phyloP scores from a whole-genome alignment of 2,888 invertebrate species.

The Spicauda simplicius region DNA sequence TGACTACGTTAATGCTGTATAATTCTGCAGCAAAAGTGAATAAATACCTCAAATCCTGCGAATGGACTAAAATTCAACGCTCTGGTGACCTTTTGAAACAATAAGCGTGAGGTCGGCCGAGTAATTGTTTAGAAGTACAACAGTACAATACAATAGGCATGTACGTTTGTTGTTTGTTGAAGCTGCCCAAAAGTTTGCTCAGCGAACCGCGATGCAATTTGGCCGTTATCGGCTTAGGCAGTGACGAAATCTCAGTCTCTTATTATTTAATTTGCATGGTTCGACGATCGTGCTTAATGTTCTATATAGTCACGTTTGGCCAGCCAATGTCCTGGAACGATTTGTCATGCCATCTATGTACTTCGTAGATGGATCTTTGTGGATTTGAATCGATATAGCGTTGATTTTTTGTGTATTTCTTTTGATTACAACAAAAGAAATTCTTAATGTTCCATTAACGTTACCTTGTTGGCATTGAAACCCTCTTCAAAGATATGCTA shows the following conservation, averaged over 20 bases:
- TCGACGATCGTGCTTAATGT: constrained; percentile 28
- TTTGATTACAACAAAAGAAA: too few species aligned
- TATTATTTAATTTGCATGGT: constrained; percentile 29
- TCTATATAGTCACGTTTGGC: constrained; percentile 21
- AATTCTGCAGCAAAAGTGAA: neutral
- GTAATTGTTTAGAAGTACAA: constrained; percentile 2
- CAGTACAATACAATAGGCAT: neutral
- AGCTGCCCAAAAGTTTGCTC: constrained; percentile 19
- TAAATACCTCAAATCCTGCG: neutral
- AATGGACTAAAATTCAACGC: neutral
- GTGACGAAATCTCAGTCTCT: constrained; percentile 16
- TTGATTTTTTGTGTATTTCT: too few species aligned
- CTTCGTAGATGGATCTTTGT: too few species aligned
- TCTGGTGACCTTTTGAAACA: constrained; percentile 9
- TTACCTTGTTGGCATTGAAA: too few species aligned
- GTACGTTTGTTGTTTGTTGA: too few species aligned
- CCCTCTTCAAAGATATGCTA: too few species aligned
- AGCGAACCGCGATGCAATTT: constrained; percentile 18
- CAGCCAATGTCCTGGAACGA: constrained; percentile 20
- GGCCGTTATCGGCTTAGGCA: constrained; percentile 1
- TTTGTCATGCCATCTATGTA: neutral
- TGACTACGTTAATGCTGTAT: too few species aligned
- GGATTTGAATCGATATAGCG: neutral
- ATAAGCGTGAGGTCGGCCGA: constrained; percentile 8
- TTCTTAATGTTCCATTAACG: too few species aligned